Conservation (phyloP, 2,888 invertebrate species). For the Aethes cnicana region DNA sequence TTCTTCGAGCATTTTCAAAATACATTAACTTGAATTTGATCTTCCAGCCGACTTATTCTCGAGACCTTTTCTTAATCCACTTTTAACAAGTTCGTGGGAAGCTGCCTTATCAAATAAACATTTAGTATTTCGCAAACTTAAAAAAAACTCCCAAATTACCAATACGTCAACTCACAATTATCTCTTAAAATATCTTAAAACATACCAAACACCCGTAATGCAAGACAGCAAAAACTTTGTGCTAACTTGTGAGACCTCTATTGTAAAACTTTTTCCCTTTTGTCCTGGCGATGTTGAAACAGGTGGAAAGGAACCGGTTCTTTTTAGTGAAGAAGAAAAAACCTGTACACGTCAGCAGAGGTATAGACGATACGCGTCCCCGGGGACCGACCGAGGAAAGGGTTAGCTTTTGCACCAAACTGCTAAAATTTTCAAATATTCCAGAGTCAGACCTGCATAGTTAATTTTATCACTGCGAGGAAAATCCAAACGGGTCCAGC, state of each 20-base stretch:
- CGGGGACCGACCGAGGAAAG: conserved; percentile 11
- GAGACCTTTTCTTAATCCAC: background rate
- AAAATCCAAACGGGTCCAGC: background rate
- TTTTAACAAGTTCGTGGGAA: conserved; percentile 1
- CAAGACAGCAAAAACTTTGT: background rate
- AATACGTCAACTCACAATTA: too few species aligned
- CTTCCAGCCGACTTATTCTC: background rate
- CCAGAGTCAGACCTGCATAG: conserved; percentile 14
- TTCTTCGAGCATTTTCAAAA: conserved; percentile 5
- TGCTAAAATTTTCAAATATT: conserved; percentile 20
- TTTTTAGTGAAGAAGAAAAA: conserved; percentile 24
- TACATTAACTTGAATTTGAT: conserved; percentile 23
- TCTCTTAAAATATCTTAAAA: too few species aligned
- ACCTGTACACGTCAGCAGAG: conserved; percentile 34
- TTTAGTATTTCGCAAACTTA: background rate
- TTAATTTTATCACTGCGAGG: conserved; percentile 20
- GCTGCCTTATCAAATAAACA: background rate
- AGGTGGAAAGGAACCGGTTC: conserved; percentile 10
- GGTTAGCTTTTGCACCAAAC: conserved; percentile 8
- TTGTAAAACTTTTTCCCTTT: conserved; percentile 13
- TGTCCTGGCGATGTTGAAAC: conserved; percentile 12
- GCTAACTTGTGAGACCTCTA: background rate
- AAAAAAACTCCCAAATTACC: too few species aligned
- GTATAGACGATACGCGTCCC: conserved; percentile 30
- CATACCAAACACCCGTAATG: background rate